These are phyloP conservation scores for Cephus nigrinus DNA, from an alignment of 2,888 invertebrate genomes.

Conservation along the genomic window DNA sequence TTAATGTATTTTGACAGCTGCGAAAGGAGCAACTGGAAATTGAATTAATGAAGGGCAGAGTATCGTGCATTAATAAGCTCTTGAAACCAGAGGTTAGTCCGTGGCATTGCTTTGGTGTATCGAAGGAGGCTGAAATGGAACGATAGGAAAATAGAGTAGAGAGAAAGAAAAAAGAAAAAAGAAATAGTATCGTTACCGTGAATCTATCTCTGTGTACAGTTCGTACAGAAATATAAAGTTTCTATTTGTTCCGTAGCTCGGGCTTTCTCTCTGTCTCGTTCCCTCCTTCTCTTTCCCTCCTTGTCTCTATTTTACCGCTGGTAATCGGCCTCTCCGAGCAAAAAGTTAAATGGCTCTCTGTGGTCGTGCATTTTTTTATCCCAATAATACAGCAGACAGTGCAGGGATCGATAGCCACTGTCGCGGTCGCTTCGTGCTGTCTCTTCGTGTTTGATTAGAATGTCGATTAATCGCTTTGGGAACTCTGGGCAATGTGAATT, in stretches of 20 bases:
- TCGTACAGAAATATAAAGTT: not conserved
- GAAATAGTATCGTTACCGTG: not conserved
- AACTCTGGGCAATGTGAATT: not conserved
- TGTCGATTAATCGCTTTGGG: not conserved
- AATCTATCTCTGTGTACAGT: not conserved
- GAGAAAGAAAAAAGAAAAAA: not conserved
- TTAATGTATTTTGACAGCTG: constrained; percentile 38
- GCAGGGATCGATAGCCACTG: not conserved
- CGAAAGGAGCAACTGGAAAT: constrained; percentile 57
- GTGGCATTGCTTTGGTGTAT: not conserved
- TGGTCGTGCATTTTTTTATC: not conserved
- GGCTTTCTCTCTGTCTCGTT: not conserved
- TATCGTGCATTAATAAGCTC: constrained; percentile 55
- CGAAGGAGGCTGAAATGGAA: not conserved
- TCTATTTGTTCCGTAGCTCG: not conserved
- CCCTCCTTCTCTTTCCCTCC: not conserved
- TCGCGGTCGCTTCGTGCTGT: not conserved
- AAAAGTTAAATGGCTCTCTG: not conserved
- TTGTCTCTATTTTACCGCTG: not conserved
- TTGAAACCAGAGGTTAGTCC: constrained; percentile 50
- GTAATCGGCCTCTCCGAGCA: not conserved
- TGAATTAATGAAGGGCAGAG: constrained; percentile 56
- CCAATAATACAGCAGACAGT: not conserved
- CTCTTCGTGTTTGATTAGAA: not conserved
- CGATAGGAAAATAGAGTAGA: not conserved